Conservation (phyloP, 1,140 invertebrate species). For the Ooceraea biroi region DNA sequence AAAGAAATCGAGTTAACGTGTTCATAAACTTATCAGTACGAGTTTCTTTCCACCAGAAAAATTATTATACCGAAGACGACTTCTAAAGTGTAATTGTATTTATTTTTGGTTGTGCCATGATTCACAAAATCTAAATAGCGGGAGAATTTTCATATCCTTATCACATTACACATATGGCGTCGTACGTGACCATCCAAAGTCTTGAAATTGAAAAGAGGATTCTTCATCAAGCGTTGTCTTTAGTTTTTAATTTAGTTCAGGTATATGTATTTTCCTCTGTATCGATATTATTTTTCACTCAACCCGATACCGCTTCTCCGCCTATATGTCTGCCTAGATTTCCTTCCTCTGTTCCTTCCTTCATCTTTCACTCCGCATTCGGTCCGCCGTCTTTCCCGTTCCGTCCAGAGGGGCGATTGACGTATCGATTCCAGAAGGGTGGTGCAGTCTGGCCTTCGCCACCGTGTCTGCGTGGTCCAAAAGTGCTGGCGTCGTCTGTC, state of each 20-base stretch:
- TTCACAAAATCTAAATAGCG: no score
- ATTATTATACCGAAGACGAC: not conserved
- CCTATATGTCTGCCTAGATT: conserved; percentile 13
- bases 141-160: no score
- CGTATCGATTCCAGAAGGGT: conserved; percentile 81
- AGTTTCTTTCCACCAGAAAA: not conserved
- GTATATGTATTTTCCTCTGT: no score
- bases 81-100: not conserved
- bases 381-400: conserved; percentile 70
- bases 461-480: conserved; percentile 77
- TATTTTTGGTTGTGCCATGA: no score
- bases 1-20: not conserved
- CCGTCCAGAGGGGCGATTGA: conserved; percentile 76
- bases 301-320: not conserved
- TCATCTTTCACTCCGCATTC: conserved; percentile 58
- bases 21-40: conserved; percentile 10
- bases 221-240: no score
- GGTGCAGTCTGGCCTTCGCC: conserved; percentile 79
- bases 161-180: no score
- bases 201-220: no score
- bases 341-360: not conserved
- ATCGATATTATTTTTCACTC: no score
- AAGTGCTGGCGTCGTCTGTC: conserved; percentile 77
- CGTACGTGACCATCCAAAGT: no score
- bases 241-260: no score